Evolutionary conservation across 2,797 vertebrate genomes (phyloP).

Genomic region (Epinephelus coioides): DNA sequence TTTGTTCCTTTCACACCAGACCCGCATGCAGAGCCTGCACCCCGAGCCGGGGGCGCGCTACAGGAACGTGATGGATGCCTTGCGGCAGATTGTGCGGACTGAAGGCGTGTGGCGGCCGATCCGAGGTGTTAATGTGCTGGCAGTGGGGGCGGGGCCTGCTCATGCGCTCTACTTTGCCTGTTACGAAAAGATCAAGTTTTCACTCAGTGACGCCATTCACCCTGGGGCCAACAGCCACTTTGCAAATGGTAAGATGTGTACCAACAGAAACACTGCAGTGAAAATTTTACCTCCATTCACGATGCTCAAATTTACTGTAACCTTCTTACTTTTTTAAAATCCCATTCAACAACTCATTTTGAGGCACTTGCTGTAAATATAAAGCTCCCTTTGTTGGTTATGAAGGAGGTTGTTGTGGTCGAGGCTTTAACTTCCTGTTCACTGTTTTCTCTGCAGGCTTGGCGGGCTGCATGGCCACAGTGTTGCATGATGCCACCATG

Average conservation of each 20-base stretch:
- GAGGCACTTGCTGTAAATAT: no score
- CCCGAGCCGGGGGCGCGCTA: conserved; percentile 95
- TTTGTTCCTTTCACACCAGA: conserved; percentile 78
- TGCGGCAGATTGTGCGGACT: conserved; percentile 93
- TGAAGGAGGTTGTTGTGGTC: rapidly evolving
- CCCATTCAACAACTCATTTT: no score
- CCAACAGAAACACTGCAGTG: not conserved
- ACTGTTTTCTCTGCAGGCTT: conserved; percentile 81
- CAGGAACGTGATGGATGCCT: conserved; percentile 94
- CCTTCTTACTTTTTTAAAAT: not conserved
- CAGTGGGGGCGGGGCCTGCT: conserved; percentile 94
- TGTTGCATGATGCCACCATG: conserved; percentile 97
- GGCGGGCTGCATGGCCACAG: conserved; percentile 96
- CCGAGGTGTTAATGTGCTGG: conserved; percentile 94
- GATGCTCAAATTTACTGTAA: not conserved
- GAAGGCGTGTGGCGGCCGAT: conserved; percentile 96
- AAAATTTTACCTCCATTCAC: not conserved
- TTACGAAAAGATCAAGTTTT: conserved; percentile 98
- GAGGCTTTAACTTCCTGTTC: not conserved
- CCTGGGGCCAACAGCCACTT: conserved; percentile 97
- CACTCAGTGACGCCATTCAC: conserved; percentile 91
- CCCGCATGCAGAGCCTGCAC: conserved; percentile 96
- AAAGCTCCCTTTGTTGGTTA: not conserved
- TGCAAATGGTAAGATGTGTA: conserved; percentile 86
- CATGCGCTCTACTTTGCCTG: conserved; percentile 98